A percentile compares a stretch with the other conserved stretches of the same genome.
Conservation (phyloP, 2,888 invertebrate genomes). For the Ennomos erosarius region DNA sequence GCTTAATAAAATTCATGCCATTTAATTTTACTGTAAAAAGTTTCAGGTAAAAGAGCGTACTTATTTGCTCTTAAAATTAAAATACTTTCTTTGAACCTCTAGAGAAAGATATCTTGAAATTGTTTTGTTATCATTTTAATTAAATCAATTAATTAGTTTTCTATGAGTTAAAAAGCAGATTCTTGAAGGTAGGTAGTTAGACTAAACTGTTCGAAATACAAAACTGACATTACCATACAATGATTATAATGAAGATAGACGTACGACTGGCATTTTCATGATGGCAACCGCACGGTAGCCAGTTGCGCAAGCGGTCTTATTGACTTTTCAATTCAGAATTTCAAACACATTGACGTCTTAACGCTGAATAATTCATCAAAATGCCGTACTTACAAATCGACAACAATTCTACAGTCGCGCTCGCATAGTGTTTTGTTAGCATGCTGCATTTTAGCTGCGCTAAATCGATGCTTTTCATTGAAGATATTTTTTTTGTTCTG, state of each 20-base stretch:
- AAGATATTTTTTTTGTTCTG: no score
- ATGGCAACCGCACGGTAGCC: no score
- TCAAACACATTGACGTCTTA: conserved; percentile 1
- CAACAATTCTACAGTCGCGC: neutral
- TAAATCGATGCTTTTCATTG: neutral
- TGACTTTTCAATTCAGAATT: no score
- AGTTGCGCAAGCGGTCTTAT: no score
- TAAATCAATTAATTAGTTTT: no score
- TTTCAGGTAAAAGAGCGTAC: conserved; percentile 8
- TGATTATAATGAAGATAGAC: no score
- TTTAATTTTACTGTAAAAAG: conserved; percentile 15
- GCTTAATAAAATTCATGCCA: conserved; percentile 5
- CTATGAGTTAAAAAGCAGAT: no score
- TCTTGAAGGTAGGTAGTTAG: no score
- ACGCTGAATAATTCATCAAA: conserved; percentile 5
- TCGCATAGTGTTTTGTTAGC: neutral
- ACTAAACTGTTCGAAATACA: no score
- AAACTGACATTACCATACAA: no score
- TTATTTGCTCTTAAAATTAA: conserved; percentile 7
- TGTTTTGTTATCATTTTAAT: no score
- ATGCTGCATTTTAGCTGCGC: neutral
- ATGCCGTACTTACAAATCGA: neutral
- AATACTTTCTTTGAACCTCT: conserved; percentile 6
- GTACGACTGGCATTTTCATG: no score
- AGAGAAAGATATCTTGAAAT: neutral